These are phyloP conservation scores for Netelia inedita DNA, from an alignment of 2,888 invertebrate species.

Conservation along the genomic window DNA sequence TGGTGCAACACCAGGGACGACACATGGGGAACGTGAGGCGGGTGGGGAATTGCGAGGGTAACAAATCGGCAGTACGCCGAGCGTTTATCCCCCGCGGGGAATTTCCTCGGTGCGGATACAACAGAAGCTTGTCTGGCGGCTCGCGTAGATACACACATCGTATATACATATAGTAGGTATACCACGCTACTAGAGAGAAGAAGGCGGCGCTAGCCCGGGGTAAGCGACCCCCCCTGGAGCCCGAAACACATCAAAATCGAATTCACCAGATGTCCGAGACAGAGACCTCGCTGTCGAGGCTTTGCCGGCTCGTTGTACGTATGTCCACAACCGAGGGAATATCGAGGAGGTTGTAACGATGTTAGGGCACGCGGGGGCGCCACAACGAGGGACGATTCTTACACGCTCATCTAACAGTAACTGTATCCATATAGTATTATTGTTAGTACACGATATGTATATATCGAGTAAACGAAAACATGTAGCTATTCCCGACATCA, in stretches of 20 bases:
- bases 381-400: slow-evolving; percentile 36
- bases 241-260: slow-evolving; percentile 85
- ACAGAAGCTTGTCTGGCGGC: slow-evolving; percentile 36
- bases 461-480: neutral
- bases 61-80: slow-evolving; percentile 61
- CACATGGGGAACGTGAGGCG: slow-evolving; percentile 52
- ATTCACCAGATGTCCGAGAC: slow-evolving; percentile 84
- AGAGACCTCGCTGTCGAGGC: slow-evolving; percentile 76
- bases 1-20: slow-evolving; percentile 61
- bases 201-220: slow-evolving; percentile 47
- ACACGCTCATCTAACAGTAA: neutral
- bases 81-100: slow-evolving; percentile 68
- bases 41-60: no score
- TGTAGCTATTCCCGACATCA: no score
- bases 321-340: slow-evolving; percentile 24
- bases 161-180: neutral
- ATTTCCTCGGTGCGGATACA: slow-evolving; percentile 61
- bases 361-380: slow-evolving; percentile 73
- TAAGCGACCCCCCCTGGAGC: slow-evolving; percentile 77
- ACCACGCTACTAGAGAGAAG: slow-evolving; percentile 49
- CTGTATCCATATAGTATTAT: no score
- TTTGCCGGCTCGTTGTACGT: slow-evolving; percentile 40
- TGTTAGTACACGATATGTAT: neutral
- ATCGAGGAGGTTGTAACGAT: slow-evolving; percentile 75
- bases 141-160: neutral